These are phyloP conservation scores for Polyommatus icarus DNA, from an alignment of 2,888 invertebrate genomes.

Conservation along the genomic window DNA sequence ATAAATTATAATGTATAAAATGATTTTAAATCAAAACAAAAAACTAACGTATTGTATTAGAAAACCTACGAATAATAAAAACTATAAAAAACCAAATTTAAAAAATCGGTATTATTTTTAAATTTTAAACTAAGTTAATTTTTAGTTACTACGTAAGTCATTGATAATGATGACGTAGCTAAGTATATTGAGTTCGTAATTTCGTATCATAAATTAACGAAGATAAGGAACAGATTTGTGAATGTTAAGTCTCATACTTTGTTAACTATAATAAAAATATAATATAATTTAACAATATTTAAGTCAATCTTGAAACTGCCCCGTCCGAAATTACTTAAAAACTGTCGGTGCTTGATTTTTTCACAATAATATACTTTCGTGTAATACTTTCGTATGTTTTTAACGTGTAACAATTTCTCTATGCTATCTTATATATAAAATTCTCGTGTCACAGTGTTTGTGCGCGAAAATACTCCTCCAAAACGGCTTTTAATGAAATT, in stretches of 20 bases:
- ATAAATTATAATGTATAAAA: too few relatives aligned
- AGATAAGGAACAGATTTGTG: not conserved
- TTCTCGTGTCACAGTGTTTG: too few relatives aligned
- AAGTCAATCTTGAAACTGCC: slow-evolving; percentile 19
- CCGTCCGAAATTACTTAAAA: slow-evolving; percentile 19
- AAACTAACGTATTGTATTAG: not conserved
- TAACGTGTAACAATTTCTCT: not conserved
- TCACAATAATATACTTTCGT: not conserved
- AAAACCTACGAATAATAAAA: not conserved
- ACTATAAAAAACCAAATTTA: not conserved
- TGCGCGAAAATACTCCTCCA: too few relatives aligned
- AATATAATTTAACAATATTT: not conserved
- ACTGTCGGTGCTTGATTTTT: slow-evolving; percentile 14
- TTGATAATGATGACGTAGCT: not conserved
- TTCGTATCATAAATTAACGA: too few relatives aligned
- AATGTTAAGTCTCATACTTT: not conserved
- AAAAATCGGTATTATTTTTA: slow-evolving; percentile 16
- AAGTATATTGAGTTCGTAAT: too few relatives aligned
- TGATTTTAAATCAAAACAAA: too few relatives aligned
- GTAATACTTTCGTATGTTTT: not conserved
- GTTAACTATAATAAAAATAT: not conserved
- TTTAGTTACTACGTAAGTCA: not conserved
- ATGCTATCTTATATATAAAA: not conserved
- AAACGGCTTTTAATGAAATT: too few relatives aligned
- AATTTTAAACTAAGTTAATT: not conserved